phyloP scores from a whole-genome alignment of 2,797 vertebrate genomes.

The Epinephelus malabaricus region DNA sequence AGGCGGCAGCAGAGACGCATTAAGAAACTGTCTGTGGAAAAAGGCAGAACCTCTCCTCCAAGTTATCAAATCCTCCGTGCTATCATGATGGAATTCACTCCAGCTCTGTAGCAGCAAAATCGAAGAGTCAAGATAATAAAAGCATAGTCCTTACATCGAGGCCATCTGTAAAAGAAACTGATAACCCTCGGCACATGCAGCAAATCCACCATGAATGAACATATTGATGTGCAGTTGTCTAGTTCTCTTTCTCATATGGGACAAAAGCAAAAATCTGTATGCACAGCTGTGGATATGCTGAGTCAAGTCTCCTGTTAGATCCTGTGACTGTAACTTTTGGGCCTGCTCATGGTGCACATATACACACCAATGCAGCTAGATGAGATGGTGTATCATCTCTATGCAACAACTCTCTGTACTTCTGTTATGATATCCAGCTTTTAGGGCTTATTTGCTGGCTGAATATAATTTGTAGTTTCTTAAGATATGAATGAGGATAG shows the following conservation, averaged over 20 bases:
- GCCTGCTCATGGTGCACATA: background rate
- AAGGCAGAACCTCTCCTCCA: conserved; percentile 47
- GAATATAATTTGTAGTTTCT: no score
- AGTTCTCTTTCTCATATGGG: background rate
- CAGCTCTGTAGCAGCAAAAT: conserved; percentile 35
- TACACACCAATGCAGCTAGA: no score
- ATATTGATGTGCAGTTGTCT: background rate
- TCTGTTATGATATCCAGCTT: no score
- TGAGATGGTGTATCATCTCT: no score
- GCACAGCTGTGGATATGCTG: background rate
- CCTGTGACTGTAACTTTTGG: no score
- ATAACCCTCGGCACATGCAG: background rate
- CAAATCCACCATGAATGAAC: background rate
- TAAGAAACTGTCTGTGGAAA: conserved; percentile 63
- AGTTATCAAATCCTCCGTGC: conserved; percentile 56
- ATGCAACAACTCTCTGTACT: no score
- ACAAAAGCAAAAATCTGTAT: background rate
- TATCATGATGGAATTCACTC: conserved; percentile 47
- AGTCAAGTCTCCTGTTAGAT: background rate
- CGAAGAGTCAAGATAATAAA: conserved; percentile 53
- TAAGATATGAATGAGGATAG: no score
- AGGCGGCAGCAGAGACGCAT: conserved; percentile 63
- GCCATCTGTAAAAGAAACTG: conserved; percentile 10
- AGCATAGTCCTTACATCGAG: conserved; percentile 35
- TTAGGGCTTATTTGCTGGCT: no score